These are phyloP conservation scores for Drosophila nr. fundita DNA, from an alignment of 2,888 invertebrate genomes.

Conservation along the genomic window DNA sequence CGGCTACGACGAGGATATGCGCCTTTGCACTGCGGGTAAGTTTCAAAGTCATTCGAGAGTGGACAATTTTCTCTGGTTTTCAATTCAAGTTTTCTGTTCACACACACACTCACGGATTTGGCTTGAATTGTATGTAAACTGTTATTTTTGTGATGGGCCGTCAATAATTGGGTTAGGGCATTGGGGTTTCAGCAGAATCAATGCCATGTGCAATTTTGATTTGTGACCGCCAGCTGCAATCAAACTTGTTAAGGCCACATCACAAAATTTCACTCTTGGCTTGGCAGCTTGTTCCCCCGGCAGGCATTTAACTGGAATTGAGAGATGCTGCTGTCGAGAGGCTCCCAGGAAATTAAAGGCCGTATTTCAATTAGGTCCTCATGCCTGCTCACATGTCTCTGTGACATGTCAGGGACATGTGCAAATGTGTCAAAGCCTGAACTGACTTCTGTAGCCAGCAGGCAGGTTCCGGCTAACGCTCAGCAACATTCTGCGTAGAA, in stretches of 20 bases:
- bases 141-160: constrained; percentile 5
- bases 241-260: constrained; percentile 13
- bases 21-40: constrained; percentile 97
- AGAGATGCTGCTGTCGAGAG: constrained; percentile 21
- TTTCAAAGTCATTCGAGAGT: not conserved
- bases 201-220: constrained; percentile 34
- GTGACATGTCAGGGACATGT: constrained; percentile 29
- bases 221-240: constrained; percentile 34
- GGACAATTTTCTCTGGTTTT: constrained; percentile 10
- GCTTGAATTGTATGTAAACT: constrained; percentile 32
- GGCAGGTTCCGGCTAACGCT: not conserved
- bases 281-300: constrained; percentile 26
- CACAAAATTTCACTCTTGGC: constrained; percentile 10
- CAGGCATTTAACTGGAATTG: constrained; percentile 26
- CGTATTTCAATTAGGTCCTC: constrained; percentile 53
- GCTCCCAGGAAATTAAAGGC: constrained; percentile 49
- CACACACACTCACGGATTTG: not conserved
- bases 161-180: constrained; percentile 21
- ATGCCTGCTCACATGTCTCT: not conserved
- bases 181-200: constrained; percentile 32
- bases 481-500: constrained; percentile 1
- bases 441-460: constrained; percentile 23
- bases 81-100: constrained; percentile 1
- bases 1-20: constrained; percentile 97
- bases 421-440: constrained; percentile 6